A percentile compares a stretch with the other conserved stretches of the same genome.
phyloP scores from a whole-genome alignment of 2,888 invertebrate genomes.

The Athalia cordata region DNA sequence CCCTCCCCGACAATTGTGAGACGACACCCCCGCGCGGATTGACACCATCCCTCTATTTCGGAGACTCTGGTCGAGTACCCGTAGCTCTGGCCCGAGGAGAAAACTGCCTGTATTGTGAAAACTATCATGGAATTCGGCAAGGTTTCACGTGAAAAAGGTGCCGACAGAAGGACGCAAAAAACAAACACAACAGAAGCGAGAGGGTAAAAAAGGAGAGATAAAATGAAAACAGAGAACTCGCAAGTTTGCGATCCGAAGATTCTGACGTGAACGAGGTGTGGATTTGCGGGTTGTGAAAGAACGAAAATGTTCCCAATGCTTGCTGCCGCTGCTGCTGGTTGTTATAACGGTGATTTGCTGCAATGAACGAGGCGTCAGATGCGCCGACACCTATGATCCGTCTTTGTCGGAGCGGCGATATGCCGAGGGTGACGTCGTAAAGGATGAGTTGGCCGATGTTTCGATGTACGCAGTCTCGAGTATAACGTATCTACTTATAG shows the following conservation, averaged over 20 bases:
- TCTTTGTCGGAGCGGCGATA: conserved; percentile 51
- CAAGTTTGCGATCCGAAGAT: too few species aligned
- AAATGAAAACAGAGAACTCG: neutral
- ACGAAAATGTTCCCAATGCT: conserved; percentile 4
- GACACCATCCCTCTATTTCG: conserved; percentile 29
- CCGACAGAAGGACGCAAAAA: conserved; percentile 11
- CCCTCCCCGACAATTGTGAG: conserved; percentile 57
- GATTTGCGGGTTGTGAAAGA: too few species aligned
- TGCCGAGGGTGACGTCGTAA: conserved; percentile 26
- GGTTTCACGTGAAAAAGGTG: neutral
- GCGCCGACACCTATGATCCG: conserved; percentile 62
- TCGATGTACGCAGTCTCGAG: conserved; percentile 4
- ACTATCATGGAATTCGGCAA: neutral
- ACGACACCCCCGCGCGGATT: conserved; percentile 55
- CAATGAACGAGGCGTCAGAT: conserved; percentile 58
- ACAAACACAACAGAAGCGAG: neutral
- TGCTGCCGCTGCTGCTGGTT: conserved; percentile 46
- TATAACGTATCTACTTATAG: too few species aligned
- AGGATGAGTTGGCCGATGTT: conserved; percentile 1
- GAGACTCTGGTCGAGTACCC: neutral
- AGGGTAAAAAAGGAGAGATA: neutral
- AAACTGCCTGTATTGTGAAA: neutral
- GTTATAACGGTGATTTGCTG: conserved; percentile 21
- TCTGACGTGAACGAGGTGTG: too few species aligned
- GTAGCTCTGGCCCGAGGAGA: neutral